Evolutionary conservation across 2,797 vertebrate species (phyloP), one percentile per base, ranked within the genome.

Genomic region (Anguilla marmorata): DNA sequence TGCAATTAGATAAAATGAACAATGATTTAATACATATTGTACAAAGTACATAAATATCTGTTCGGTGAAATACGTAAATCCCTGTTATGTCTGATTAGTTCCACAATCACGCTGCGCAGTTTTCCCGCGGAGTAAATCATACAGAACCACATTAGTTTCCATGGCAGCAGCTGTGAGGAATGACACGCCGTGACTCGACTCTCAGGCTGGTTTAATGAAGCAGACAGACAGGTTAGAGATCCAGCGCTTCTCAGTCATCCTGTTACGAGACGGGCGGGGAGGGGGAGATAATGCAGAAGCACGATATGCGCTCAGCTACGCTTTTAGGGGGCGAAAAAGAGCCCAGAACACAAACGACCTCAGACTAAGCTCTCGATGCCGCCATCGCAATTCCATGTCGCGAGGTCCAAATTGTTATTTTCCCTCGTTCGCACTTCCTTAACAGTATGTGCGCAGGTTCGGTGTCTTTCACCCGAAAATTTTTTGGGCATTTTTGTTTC

Each of bases 81-180:
- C 37, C 84, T 85, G 84, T 86, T 86, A 45, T 86, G 24, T 66
- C 33, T 45, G 84, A 56, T 54, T 50, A n/a, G 56, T 21, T 66
- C 52, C 54, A 54, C 33, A 63, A 85, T 27, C 56, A 85, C 45
- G 58, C 58, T 4, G 56, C 63, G 24, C 85, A 63, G 79, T 82
- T 86, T 86, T 86, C 52, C 41, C 16, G 58, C 41, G 9, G 85
- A 66, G 85, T 66, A 86, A 86, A 86, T 86, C 19, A 66, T 69
- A 48, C 24, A 69, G 41, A 85, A 9, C 33, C 37, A 50, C 14
- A 58, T 85, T 41, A 50, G 87, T 88, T 88, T 88, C 87, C 87
- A 88, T 88, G 87, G 74, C 66, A 79, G 87, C 83, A 74, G 84
- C 84, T 85, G n/a, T 60, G 84, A 69, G 66, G 33, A 82, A 82